Percentiles rank a stretch among this genome's conserved stretches.
Conservation (phyloP, 1,140 invertebrate species). For the Drosophila tropicalis region DNA sequence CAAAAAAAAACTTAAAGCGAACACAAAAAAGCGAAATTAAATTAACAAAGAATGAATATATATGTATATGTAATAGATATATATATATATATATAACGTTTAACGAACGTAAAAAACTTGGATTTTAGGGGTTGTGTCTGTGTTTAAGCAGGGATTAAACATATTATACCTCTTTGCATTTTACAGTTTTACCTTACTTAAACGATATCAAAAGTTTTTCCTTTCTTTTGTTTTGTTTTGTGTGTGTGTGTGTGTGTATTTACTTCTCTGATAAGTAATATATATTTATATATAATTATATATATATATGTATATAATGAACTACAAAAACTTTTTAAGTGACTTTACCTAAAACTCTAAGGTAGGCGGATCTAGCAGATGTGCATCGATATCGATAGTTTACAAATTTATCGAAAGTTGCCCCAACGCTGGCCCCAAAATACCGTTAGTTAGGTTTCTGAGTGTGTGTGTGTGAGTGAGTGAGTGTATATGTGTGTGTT, state of each 20-base stretch:
- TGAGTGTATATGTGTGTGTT: constrained; percentile 25
- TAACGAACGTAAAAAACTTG: constrained; percentile 49
- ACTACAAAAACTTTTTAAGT: constrained; percentile 75
- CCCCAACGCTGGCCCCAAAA: constrained; percentile 5
- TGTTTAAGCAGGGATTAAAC: constrained; percentile 17
- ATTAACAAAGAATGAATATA: constrained; percentile 72
- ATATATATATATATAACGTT: constrained; percentile 44
- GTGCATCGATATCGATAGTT: not conserved
- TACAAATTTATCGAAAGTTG: not conserved
- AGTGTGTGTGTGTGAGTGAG: constrained; percentile 5
- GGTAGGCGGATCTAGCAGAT: not conserved
- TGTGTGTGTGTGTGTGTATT: constrained; percentile 15
- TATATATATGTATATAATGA: constrained; percentile 53
- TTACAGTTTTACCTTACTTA: constrained; percentile 34
- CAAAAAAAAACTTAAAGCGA: constrained; percentile 63
- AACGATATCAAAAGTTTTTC: constrained; percentile 19
- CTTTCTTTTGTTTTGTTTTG: constrained; percentile 25
- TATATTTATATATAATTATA: constrained; percentile 17
- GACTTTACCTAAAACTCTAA: constrained; percentile 65
- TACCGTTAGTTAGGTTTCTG: constrained; percentile 38
- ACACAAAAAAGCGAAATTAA: constrained; percentile 74
- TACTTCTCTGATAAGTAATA: constrained; percentile 34
- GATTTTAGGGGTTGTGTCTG: constrained; percentile 36
- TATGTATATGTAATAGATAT: constrained; percentile 42
- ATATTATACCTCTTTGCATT: constrained; percentile 25